These are phyloP conservation scores for Colletes latitarsis DNA, from an alignment of 1,140 invertebrate genomes.

Conservation along the genomic window DNA sequence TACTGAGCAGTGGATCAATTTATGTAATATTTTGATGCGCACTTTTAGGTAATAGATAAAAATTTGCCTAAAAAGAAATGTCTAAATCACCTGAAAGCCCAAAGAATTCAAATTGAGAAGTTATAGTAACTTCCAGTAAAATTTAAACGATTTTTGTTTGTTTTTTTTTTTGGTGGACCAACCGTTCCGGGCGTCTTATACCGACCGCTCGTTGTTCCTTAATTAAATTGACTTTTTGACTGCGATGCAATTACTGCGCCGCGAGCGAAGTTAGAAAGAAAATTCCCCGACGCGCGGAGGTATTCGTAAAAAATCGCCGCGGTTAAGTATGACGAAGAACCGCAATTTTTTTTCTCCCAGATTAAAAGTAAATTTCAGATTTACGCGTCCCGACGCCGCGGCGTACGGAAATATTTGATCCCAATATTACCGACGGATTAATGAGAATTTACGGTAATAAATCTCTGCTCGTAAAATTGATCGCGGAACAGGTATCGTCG, in stretches of 20 bases:
- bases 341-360: constrained; percentile 1
- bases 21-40: too few species aligned
- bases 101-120: background rate
- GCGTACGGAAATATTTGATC: background rate
- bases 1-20: too few species aligned
- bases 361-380: constrained; percentile 39
- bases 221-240: constrained; percentile 43
- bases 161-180: too few species aligned
- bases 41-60: too few species aligned
- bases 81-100: too few species aligned
- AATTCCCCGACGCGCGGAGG: constrained; percentile 5
- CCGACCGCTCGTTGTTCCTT: constrained; percentile 26
- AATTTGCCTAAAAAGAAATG: too few species aligned
- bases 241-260: constrained; percentile 27
- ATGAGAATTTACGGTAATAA: constrained; percentile 21
- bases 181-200: background rate
- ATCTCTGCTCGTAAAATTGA: background rate
- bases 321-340: constrained; percentile 38
- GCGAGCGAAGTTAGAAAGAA: constrained; percentile 8
- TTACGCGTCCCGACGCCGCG: background rate
- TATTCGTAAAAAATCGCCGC: constrained; percentile 31
- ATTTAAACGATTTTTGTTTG: background rate
- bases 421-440: constrained; percentile 28
- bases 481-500: background rate
- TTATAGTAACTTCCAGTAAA: background rate